Conservation (phyloP, 1,140 invertebrate genomes). For the Heterodera carotae region DNA sequence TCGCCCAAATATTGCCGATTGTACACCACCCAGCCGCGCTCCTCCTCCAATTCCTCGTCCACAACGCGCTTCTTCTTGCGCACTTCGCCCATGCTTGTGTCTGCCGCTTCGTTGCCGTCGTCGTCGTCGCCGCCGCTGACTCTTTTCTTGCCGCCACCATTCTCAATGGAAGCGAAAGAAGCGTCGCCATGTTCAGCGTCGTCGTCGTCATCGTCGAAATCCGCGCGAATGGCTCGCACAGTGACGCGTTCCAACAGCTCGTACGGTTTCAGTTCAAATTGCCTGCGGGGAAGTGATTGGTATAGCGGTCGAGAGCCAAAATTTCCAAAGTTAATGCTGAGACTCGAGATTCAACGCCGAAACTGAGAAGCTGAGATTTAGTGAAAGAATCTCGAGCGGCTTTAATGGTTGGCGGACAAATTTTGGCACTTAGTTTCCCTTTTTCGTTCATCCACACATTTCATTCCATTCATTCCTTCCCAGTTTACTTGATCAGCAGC, state of each 20-base stretch:
- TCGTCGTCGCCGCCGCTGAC: conserved; percentile 4
- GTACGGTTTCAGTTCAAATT: conserved; percentile 38
- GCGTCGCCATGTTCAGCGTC: no score
- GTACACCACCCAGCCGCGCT: conserved; percentile 32
- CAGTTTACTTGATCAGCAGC: conserved; percentile 43
- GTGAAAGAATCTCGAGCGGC: no score
- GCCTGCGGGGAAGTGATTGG: conserved; percentile 19
- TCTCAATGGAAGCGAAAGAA: no score
- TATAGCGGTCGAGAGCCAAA: not conserved
- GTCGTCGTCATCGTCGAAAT: not conserved
- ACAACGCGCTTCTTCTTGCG: conserved; percentile 7
- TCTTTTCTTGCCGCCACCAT: not conserved
- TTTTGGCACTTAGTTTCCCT: no score
- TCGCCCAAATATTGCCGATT: conserved; percentile 35
- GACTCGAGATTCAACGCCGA: not conserved
- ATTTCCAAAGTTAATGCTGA: not conserved
- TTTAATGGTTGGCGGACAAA: no score
- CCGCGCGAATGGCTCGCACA: conserved; percentile 34
- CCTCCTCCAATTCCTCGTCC: conserved; percentile 29
- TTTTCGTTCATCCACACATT: no score
- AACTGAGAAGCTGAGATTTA: no score
- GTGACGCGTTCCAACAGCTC: conserved; percentile 36
- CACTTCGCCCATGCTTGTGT: not conserved
- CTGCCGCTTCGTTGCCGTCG: not conserved
- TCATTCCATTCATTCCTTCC: no score